These are phyloP conservation scores for Oxyura jamaicensis DNA, from an alignment of 2,113 vertebrate genomes.

Conservation along the genomic window DNA sequence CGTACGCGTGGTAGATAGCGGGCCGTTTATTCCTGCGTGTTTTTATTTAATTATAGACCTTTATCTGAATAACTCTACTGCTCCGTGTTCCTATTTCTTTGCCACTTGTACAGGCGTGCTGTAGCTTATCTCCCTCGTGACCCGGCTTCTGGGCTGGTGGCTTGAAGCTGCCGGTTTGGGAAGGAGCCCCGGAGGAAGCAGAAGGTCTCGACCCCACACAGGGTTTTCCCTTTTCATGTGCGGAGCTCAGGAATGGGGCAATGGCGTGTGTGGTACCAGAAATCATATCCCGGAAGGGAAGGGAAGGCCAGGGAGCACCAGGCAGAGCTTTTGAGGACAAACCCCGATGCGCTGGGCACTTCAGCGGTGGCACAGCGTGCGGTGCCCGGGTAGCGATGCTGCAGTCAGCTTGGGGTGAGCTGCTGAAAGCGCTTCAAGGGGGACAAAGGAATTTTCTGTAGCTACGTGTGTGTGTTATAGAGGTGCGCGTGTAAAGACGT, in stretches of 20 bases:
- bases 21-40: neutral
- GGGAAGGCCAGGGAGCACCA: neutral
- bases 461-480: accelerated
- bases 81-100: neutral
- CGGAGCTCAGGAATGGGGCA: neutral
- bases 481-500: neutral
- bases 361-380: neutral
- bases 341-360: neutral
- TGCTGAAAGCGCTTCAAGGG: neutral
- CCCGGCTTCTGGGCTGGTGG: neutral
- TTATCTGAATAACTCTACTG: neutral
- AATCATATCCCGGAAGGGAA: accelerated
- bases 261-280: neutral
- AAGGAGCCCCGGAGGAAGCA: neutral
- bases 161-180: neutral
- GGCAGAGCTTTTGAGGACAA: neutral
- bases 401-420: neutral
- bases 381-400: neutral
- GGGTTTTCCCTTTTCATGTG: neutral
- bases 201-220: accelerated
- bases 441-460: neutral
- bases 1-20: neutral
- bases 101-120: neutral
- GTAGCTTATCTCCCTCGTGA: neutral
- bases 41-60: slow-evolving; percentile 22